Conservation (phyloP, 2,888 invertebrate genomes). For the Kryphioiulus occultus region DNA sequence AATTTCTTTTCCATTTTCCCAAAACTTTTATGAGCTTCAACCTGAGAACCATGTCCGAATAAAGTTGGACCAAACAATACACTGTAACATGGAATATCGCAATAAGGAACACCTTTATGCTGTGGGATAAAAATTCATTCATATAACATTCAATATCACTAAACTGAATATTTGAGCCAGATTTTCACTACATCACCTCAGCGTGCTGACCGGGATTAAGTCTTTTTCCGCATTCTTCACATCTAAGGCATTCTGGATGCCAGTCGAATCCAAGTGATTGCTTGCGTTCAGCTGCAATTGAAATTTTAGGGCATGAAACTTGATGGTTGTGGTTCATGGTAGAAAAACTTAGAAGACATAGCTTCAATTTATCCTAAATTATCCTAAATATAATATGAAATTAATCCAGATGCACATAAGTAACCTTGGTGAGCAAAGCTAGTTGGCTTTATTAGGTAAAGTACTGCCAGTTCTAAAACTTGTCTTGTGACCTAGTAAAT, state of each 20-base stretch:
- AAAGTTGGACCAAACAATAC: conserved; percentile 82
- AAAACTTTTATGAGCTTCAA: conserved; percentile 82
- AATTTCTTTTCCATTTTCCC: conserved; percentile 64
- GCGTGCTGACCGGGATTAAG: conserved; percentile 85
- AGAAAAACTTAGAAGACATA: not conserved
- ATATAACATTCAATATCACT: not conserved
- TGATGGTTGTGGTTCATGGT: not conserved
- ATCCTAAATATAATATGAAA: not conserved
- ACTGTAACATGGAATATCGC: conserved; percentile 84
- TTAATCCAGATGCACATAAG: not conserved
- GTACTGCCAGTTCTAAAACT: not conserved
- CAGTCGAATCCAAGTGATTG: conserved; percentile 86
- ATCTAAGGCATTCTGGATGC: conserved; percentile 84
- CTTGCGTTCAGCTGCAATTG: conserved; percentile 77
- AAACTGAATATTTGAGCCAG: not conserved
- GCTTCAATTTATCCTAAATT: not conserved
- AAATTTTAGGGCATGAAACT: conserved; percentile 41
- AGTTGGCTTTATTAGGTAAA: not conserved
- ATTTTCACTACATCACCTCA: conserved; percentile 66
- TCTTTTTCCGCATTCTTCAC: conserved; percentile 82
- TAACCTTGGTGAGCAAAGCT: not conserved
- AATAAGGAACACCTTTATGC: conserved; percentile 85
- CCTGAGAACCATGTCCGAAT: conserved; percentile 82
- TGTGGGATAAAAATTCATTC: conserved; percentile 59
- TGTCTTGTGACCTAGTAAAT: not conserved